Conservation (phyloP, 2,113 vertebrate genomes). For the Limanda limanda region DNA sequence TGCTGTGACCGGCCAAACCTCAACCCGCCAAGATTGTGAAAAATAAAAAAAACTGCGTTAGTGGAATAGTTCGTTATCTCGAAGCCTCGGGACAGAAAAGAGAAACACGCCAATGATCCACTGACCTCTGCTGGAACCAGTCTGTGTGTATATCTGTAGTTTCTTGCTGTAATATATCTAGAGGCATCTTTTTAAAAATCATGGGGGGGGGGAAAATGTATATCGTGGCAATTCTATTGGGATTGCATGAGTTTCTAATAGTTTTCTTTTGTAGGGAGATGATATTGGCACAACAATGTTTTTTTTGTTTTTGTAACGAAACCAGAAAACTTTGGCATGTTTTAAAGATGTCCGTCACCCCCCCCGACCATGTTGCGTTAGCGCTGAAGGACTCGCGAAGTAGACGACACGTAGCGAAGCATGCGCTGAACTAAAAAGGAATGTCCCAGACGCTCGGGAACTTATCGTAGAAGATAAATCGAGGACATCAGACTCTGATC, state of each 20-base stretch:
- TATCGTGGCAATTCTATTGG: conserved; percentile 79
- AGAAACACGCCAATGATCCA: conserved; percentile 50
- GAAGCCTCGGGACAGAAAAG: conserved; percentile 18
- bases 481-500: conserved; percentile 17
- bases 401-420: conserved; percentile 39
- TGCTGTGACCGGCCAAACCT: conserved; percentile 3
- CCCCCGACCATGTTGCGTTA: conserved; percentile 29
- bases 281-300: conserved; percentile 58
- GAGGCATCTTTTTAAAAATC: conserved; percentile 81
- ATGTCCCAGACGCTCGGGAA: conserved; percentile 24
- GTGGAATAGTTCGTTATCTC: not conserved
- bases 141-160: conserved; percentile 83
- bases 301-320: conserved; percentile 65
- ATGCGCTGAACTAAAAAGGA: conserved; percentile 33
- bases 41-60: not conserved
- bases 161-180: conserved; percentile 84
- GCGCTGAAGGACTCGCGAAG: conserved; percentile 33
- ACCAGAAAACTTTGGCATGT: conserved; percentile 68
- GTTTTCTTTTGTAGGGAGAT: conserved; percentile 74
- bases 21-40: conserved; percentile 18
- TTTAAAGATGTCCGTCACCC: conserved; percentile 36
- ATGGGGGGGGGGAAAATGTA: conserved; percentile 30
- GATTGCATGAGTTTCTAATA: conserved; percentile 82
- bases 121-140: conserved; percentile 72
- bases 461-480: conserved; percentile 9